Base-by-base conservation (phyloP, 2,888 invertebrate genomes). In the Toxonevra muliebris region DNA sequence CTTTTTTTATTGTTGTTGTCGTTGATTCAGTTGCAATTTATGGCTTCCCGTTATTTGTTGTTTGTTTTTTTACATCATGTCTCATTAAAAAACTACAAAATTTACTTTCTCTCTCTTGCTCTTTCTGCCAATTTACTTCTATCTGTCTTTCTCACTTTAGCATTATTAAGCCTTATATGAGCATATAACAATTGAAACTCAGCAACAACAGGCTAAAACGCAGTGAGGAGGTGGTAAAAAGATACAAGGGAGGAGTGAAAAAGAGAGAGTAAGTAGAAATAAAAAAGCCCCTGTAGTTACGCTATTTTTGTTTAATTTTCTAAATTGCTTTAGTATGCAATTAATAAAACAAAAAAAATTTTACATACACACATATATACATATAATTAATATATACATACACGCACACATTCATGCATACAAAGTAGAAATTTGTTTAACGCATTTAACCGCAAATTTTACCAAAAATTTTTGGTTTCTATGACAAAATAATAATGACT, bases 1-100 rank as follows among this genome's bases (percentile, higher is more conserved):
- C 60, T 19, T 61, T 42, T 42, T 55, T 61, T 69, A 69, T 17
- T 43, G 69, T 69, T 13, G 11, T 73, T 66, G 73, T 13, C 15
- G 76, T 73, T 76, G 75, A 74, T 78, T 69, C 69, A 71, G 15
- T 61, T 61, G 61, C 53, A 61, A 53, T 61, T 61, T 61, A 61
- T 61, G 61, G 61, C 61, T 53, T 30, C 58, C 40, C 41, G 40
- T 19, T 19, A 5, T 13, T 15, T 54, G 20, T 19, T 57, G 13
- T 40, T 17, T 60, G 17, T 77, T 52, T 64, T 59, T 53, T 15
- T 30, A 55, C 30, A 48, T 61, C 60, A 45, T 50, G 41, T 55
- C 30, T 57, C 40, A 40, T 40, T n/a, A 57, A n/a, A 30, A 30
- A 40, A 40, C 57, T 30, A n/a, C 57, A 20, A 43, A 17, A n/a